Conservation (phyloP, 2,113 vertebrate genomes). For the Sinosuthora webbiana region DNA sequence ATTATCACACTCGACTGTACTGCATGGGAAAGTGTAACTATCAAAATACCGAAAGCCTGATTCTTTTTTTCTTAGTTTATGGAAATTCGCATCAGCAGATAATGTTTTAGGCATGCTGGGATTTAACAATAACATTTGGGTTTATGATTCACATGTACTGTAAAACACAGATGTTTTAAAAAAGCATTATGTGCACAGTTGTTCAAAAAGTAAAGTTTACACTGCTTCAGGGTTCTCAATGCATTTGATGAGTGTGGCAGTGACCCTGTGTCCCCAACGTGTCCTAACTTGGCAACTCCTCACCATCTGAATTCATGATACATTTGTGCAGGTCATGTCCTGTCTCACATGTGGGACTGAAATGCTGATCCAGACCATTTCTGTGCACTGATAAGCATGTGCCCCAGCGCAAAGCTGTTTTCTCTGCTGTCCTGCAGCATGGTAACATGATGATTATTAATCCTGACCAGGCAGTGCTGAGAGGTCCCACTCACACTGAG, state of each 20-base stretch:
- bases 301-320: background rate
- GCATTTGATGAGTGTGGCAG: background rate
- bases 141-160: slow-evolving; percentile 6
- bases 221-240: background rate
- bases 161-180: background rate
- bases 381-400: background rate
- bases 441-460: slow-evolving; percentile 5
- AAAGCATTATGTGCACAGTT: background rate
- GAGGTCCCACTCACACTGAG: slow-evolving; percentile 16
- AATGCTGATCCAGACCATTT: background rate
- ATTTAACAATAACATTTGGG: slow-evolving; percentile 6
- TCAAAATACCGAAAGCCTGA: background rate
- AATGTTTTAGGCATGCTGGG: background rate
- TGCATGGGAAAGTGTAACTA: slow-evolving; percentile 31
- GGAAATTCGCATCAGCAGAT: slow-evolving; percentile 7
- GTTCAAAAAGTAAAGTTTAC: background rate
- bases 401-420: background rate
- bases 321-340: background rate
- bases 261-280: background rate
- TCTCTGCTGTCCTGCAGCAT: background rate
- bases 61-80: slow-evolving; percentile 3
- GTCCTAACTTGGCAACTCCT: background rate
- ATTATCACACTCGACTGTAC: background rate
- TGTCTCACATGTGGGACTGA: background rate
- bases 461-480: background rate